Base-by-base conservation (phyloP, 2,797 vertebrate genomes). In the Tiaroga cobitis region DNA sequence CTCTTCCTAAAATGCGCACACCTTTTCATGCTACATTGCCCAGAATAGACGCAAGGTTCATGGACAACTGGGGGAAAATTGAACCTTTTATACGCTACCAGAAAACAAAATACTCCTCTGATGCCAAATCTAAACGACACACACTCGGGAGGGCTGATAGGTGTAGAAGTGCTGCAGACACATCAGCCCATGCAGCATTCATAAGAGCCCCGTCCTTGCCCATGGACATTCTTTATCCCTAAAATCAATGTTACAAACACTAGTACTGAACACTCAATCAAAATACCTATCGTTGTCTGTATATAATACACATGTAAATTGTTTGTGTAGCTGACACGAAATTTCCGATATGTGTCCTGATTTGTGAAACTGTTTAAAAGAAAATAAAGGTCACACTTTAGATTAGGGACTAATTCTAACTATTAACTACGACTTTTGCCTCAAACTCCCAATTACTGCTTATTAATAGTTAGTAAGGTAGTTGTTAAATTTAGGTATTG, bases 21-120 rank as follows among this genome's bases (percentile, higher is more conserved):
- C 91, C 94, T 94, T 94, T 95, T 95, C 94, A 95, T 91, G 93
- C 91, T 93, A 95, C 95, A 96, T 95, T 95, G 93, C 91, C 91
- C 87, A 91, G 90, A 92, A 93, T 92, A 93, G 92, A 93, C 92
- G 90, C 90, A 83, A 94, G 93, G 95, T 94, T 94, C 93, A 93
- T 92, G 92, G 90, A 88, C 86, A 70, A 90, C 89, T 87, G 91
- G 93, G 92, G 90, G 89, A 79, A 89, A 93, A 91, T 86, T 86
- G 86, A 88, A 88, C 87, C 80, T 84, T 54, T 85, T 74, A 85
- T 72, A 88, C 78, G 69, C 74, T 65, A 8, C 46, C 80, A 73
- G 83, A 88, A 90, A 90, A 54, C 73, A 90, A 84, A 90, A 86
- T 86, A 80, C 32, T 85, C 86, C 67, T 84, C 81, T 80, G 70